Base-by-base conservation (phyloP, 2,888 invertebrate species). In the Cenopis cana region DNA sequence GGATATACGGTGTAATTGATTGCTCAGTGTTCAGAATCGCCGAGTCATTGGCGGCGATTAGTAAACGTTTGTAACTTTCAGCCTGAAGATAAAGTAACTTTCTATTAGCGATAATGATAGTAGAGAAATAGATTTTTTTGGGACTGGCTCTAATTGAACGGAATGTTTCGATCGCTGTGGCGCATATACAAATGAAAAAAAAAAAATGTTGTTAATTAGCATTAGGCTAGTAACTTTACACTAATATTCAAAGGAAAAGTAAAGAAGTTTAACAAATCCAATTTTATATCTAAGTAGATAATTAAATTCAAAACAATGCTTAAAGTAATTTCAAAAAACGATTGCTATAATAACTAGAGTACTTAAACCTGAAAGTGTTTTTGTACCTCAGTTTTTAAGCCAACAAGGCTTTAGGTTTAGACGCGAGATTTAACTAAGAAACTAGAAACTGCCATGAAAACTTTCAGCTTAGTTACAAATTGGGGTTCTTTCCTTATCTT, bases 371-470 rank as follows among this genome's bases (percentile, higher is more conserved):
- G 46, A 60, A 46, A 24, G 24, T 14, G 46, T 20, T 24, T 24
- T 46, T 49, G 33, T 46, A 11, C 33, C 54, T 50, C 38, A 62
- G 55, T 17, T 56, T 56, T 49, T 36, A 49, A 62, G 36, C 24
- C 20, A 50, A 56, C 46, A 24, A 20, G 50, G 24, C 50, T 49
- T 50, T 6, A 38, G 18, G 29, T 57, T 69, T 24, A 57, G 38
- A 50, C 14, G n/a, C 79, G 81, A 79, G 77, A 79, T 81, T 85
- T 84, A 85, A 86, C 78, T 76, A 76, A 80, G 52, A 78, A 79
- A 84, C 82, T 83, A 85, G 85, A 85, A 86, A 85, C 79, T 82
- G 81, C 75, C 79, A 80, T 85, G 85, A 85, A 86, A 87, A 85
- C 82, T 87, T 82, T 77, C 76, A 79, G 82, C 82, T 84, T 79